Conservation (phyloP, 2,888 invertebrate species). For the Eupeodes latifasciatus region DNA sequence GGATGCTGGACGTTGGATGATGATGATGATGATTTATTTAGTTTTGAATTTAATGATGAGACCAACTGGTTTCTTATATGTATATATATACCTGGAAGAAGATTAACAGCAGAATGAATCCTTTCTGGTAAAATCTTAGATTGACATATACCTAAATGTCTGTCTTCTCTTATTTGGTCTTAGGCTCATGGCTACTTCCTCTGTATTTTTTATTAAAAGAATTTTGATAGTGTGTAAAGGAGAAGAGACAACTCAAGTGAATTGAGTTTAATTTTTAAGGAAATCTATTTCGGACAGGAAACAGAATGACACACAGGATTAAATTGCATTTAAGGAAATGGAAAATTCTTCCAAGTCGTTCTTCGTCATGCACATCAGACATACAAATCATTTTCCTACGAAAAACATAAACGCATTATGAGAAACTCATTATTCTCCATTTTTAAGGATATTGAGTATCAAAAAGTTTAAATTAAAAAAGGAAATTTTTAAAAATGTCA, state of each 20-base stretch:
- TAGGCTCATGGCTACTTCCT: background rate
- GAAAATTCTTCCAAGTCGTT: conserved; percentile 5
- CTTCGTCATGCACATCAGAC: background rate
- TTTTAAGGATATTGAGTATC: background rate
- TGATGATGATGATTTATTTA: conserved; percentile 56
- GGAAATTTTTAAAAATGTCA: background rate
- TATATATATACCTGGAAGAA: conserved; percentile 35
- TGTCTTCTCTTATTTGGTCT: background rate
- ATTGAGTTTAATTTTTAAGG: conserved; percentile 34
- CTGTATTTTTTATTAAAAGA: background rate
- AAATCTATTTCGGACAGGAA: conserved; percentile 45
- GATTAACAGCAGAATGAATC: conserved; percentile 41
- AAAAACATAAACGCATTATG: background rate
- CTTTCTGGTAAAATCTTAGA: conserved; percentile 1
- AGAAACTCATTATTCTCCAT: background rate
- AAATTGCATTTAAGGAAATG: conserved; percentile 11
- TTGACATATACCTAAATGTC: conserved; percentile 7
- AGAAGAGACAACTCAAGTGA: background rate
- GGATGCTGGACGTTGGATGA: background rate
- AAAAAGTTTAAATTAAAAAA: background rate
- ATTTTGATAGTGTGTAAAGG: background rate
- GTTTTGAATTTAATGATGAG: conserved; percentile 47
- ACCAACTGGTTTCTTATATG: conserved; percentile 29
- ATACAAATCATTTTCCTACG: background rate
- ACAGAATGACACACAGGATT: background rate